A percentile compares a stretch with the other conserved stretches of the same genome.
These are phyloP conservation scores for Copsychus sechellarum DNA, from an alignment of 2,113 vertebrate genomes.

Conservation along the genomic window DNA sequence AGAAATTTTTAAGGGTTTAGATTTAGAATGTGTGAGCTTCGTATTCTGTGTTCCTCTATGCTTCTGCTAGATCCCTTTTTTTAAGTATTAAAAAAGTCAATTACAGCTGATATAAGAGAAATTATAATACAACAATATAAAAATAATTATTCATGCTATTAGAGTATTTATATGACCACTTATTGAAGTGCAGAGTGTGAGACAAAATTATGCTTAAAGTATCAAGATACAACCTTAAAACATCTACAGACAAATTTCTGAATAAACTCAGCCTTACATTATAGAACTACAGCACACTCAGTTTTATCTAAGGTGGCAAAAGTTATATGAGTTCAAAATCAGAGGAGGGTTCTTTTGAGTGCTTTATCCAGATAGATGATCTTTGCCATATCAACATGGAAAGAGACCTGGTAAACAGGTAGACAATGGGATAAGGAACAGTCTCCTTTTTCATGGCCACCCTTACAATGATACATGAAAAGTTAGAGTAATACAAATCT, in stretches of 20 bases:
- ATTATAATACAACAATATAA: background rate
- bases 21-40: background rate
- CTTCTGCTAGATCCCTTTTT: background rate
- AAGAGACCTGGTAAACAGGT: background rate
- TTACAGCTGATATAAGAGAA: background rate
- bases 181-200: background rate
- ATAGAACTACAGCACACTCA: background rate
- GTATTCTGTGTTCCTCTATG: background rate
- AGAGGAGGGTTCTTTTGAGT: background rate
- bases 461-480: background rate
- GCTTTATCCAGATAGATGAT: background rate
- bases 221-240: background rate
- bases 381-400: background rate
- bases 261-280: background rate
- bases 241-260: background rate
- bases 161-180: background rate
- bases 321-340: background rate
- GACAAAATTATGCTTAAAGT: background rate
- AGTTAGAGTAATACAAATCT: background rate
- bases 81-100: background rate
- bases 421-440: background rate
- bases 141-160: background rate
- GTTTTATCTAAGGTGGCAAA: background rate
- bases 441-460: background rate
- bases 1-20: conserved; percentile 2